Conservation (phyloP, 92 coral and sea anemone genomes). For the Pocillopora meandrina region DNA sequence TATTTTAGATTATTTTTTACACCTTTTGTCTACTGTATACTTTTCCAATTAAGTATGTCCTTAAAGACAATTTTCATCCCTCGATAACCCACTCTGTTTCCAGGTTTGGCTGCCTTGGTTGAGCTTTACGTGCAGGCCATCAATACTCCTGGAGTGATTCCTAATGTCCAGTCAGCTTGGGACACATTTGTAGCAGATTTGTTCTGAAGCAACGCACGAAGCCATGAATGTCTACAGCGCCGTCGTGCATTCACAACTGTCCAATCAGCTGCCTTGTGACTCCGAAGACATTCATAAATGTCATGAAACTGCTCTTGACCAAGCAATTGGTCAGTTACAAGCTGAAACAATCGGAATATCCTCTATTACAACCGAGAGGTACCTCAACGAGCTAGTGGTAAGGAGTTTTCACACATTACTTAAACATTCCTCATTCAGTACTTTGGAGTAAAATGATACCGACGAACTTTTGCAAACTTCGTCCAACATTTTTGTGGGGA, state of each 20-base stretch:
- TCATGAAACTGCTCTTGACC: slow-evolving; percentile 43
- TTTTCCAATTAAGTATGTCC: too few species aligned
- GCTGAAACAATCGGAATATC: slow-evolving; percentile 39
- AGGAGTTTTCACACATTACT: too few species aligned
- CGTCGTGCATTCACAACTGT: slow-evolving; percentile 23
- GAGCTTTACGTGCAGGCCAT: slow-evolving; percentile 61
- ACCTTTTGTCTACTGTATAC: too few species aligned
- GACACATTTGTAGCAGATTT: slow-evolving; percentile 47
- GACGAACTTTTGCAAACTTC: not conserved
- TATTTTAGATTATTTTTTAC: too few species aligned
- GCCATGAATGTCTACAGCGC: slow-evolving; percentile 42
- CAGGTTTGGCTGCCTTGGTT: slow-evolving; percentile 61
- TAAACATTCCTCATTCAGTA: too few species aligned
- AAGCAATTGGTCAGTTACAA: slow-evolving; percentile 6
- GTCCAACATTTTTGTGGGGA: too few species aligned
- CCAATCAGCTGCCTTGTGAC: slow-evolving; percentile 33
- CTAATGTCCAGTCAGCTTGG: slow-evolving; percentile 69
- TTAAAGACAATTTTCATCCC: too few species aligned
- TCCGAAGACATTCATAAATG: slow-evolving; percentile 34
- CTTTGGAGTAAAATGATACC: too few species aligned
- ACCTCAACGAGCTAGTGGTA: slow-evolving; percentile 42
- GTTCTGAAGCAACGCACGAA: slow-evolving; percentile 27
- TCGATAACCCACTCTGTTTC: too few species aligned
- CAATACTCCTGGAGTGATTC: slow-evolving; percentile 67
- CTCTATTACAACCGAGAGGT: slow-evolving; percentile 38